A percentile compares a stretch with the other conserved stretches of the same genome.
These are phyloP conservation scores for Aphaenogaster floridana DNA, from an alignment of 1,140 invertebrate genomes.

Conservation along the genomic window DNA sequence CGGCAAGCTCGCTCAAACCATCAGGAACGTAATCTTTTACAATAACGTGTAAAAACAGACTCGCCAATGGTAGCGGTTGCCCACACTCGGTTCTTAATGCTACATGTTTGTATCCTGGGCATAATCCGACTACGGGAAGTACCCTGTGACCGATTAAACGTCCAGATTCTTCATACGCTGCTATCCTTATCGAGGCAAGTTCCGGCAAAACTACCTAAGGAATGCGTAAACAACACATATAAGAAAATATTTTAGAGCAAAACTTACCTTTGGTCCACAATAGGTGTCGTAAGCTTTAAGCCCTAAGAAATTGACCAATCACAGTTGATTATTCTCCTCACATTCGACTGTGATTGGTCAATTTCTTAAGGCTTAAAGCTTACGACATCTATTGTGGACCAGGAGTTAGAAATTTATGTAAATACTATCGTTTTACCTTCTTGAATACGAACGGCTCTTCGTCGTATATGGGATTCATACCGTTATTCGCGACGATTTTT, in stretches of 20 bases:
- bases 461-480: constrained; percentile 98
- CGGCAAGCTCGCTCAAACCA: constrained; percentile 96
- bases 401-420: neutral
- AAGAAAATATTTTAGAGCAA: neutral
- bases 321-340: too few relatives aligned
- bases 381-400: too few relatives aligned
- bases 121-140: constrained; percentile 97
- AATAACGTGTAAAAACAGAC: constrained; percentile 96
- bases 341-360: too few relatives aligned
- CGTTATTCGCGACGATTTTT: constrained; percentile 96
- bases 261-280: neutral
- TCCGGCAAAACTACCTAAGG: constrained; percentile 97
- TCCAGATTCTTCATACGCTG: constrained; percentile 98
- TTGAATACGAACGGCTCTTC: constrained; percentile 99
- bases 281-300: too few relatives aligned
- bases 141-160: constrained; percentile 98
- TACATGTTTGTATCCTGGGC: constrained; percentile 97
- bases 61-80: constrained; percentile 95
- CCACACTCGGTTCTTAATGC: constrained; percentile 96
- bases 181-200: constrained; percentile 97
- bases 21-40: constrained; percentile 99
- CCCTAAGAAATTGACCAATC: too few relatives aligned
- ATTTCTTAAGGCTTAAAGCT: too few relatives aligned
- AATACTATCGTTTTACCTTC: constrained; percentile 90
- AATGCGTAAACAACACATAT: constrained; percentile 34